Base-by-base conservation (phyloP, 2,113 vertebrate genomes). In the Taxidea taxus region DNA sequence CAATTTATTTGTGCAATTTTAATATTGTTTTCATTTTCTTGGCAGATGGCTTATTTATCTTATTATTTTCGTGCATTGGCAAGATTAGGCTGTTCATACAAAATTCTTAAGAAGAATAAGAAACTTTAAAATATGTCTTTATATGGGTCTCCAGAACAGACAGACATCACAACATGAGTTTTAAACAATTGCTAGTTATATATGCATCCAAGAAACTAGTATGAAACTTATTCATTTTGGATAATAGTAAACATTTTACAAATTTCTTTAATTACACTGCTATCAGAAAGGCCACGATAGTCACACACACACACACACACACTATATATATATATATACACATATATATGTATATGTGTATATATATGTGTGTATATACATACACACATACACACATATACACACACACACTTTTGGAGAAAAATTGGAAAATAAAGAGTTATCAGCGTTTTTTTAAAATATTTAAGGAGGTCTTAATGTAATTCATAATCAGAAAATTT, bases 11-110 rank as follows among this genome's bases (percentile, higher is more conserved):
- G 51, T 92, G 64, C 25, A 96, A 90, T 89, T 95, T 97, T 97
- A 97, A 94, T 60, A 96, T 78, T 97, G 20, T 96, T 91, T 95
- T 96, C 51, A 96, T 92, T 96, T 96, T 93, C 80, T 94, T 97
- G 87, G 94, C 97, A 98, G 97, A 97, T 98, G 97, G 94, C 77
- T 97, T 96, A 86, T 87, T 97, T 66, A 86, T 97, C 83, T 96
- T 97, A 95, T 78, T 95, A 97, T 87, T 97, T 96, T 93, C 49
- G 83, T 84, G 29, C 47, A 95, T 87, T 98, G 97, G 94, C 92
- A 97, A 92, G 95, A 94, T 89, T 97, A 94, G 10, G 54, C 54
- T 94, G 75, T 95, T 97, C 49, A 95, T n/a, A 93, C 49, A 95
- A 95, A 97, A 74, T 94, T 97, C 77, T 93, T 97, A 95, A 95